These are phyloP conservation scores for Daphoenositta chrysoptera DNA, from an alignment of 2,113 vertebrate species.

Conservation along the genomic window DNA sequence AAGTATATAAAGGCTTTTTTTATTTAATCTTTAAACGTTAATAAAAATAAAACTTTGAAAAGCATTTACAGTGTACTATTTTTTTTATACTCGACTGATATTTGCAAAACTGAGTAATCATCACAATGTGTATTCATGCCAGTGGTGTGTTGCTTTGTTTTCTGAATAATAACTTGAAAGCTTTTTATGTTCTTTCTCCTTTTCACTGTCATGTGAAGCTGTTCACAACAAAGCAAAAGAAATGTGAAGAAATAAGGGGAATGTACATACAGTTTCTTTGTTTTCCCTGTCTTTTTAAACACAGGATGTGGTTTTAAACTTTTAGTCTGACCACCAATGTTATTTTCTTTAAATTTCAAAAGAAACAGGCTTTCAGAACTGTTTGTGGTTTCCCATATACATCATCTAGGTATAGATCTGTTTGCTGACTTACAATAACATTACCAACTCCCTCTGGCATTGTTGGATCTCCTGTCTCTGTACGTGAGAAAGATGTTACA, in stretches of 20 bases:
- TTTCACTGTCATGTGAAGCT: background rate
- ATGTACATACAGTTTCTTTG: background rate
- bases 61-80: background rate
- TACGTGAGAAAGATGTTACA: background rate
- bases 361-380: background rate
- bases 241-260: background rate
- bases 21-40: background rate
- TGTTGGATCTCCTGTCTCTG: background rate
- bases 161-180: background rate
- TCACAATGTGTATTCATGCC: background rate
- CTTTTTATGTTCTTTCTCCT: background rate
- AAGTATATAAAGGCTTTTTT: background rate
- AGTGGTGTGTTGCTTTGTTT: background rate
- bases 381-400: background rate
- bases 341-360: background rate
- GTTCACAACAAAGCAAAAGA: background rate
- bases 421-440: background rate
- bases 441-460: background rate
- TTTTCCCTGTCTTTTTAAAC: background rate
- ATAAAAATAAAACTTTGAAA: background rate
- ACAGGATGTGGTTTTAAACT: background rate
- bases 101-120: background rate
- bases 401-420: background rate
- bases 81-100: background rate
- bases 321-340: background rate